Base-by-base conservation (phyloP, 2,888 invertebrate species). In the Pegoplata infirma region DNA sequence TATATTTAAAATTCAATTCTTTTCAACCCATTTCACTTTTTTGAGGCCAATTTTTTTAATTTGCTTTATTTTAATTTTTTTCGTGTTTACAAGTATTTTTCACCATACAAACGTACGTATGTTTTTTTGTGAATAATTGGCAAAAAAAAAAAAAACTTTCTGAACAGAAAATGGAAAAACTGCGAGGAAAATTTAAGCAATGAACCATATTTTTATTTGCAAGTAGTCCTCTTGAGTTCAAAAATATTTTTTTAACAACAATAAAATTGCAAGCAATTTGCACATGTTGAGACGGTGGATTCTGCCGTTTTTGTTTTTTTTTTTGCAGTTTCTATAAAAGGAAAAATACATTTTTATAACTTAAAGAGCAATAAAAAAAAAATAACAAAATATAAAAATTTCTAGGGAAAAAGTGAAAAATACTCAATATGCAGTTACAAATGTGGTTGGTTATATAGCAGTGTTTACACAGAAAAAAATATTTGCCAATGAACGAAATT, bases 321-420 rank as follows among this genome's bases (percentile, higher is more conserved):
- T 25, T n/a, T 25, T 67, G 19, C 8, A 44, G 16, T 28, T 46
- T 7, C 5, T 2, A 10, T n/a, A 2, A 49, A 49, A 21, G 51
- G 25, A 44, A 32, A 63, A 51, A 63, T 46, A 36, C 32, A 53
- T 66, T 66, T 66, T 14, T 55, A 47, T 5, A 25, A 61, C 47
- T 12, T 67, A 36, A 61, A 74, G 59, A 55, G 59, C 21, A 53
- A 61, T 74, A 36, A 74, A 59, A 51, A 67, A 16, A 12, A 74
- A 55, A 58, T 44, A 21, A n/a, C n/a, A n/a, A n/a, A n/a, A n/a
- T n/a, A n/a, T n/a, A n/a, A n/a, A n/a, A n/a, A n/a, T n/a, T n/a
- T n/a, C n/a, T n/a, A 40, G 63, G 25, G 47, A 49, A 32, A 64
- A 80, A 78, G 73, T 81, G 80, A 81, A 82, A 81, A 83, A 47